Evolutionary conservation across 2,113 vertebrate species (phyloP).

Genomic region (Tetrao urogallus): DNA sequence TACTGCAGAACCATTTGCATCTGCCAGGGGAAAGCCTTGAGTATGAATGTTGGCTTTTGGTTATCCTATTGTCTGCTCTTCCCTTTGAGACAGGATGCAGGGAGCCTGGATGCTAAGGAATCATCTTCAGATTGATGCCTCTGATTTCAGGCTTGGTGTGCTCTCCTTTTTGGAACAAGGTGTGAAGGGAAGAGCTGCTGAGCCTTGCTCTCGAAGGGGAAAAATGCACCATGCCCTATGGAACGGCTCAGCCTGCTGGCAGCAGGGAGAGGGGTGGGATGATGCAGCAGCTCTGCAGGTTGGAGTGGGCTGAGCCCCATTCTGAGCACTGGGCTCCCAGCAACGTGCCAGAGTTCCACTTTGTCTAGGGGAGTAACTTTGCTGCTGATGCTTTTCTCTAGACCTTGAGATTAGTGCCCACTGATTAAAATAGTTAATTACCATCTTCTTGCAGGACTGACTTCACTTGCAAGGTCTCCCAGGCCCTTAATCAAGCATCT

Average conservation of each 20-base stretch:
- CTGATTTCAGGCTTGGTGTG: neutral
- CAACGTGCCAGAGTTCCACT: accelerated
- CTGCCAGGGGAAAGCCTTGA: neutral
- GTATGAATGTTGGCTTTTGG: neutral
- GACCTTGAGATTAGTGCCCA: constrained; percentile 1
- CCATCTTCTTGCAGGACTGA: neutral
- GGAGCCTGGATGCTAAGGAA: neutral
- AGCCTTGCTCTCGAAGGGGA: neutral
- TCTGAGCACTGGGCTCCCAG: neutral
- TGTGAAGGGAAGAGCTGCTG: neutral
- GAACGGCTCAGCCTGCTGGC: neutral
- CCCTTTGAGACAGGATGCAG: neutral
- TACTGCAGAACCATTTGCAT: neutral
- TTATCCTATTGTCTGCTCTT: neutral
- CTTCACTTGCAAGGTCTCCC: constrained; percentile 8
- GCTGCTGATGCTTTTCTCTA: neutral
- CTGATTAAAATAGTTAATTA: constrained; percentile 50
- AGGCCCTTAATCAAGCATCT: constrained; percentile 16
- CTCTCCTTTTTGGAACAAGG: neutral
- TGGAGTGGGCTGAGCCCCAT: too few relatives aligned
- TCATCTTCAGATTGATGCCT: neutral
- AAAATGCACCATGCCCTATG: neutral
- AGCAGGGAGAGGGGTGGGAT: neutral
- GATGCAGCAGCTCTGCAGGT: neutral
- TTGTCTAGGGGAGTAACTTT: neutral